Base-by-base conservation (phyloP, 2,113 vertebrate species). In the Bufo bufo region DNA sequence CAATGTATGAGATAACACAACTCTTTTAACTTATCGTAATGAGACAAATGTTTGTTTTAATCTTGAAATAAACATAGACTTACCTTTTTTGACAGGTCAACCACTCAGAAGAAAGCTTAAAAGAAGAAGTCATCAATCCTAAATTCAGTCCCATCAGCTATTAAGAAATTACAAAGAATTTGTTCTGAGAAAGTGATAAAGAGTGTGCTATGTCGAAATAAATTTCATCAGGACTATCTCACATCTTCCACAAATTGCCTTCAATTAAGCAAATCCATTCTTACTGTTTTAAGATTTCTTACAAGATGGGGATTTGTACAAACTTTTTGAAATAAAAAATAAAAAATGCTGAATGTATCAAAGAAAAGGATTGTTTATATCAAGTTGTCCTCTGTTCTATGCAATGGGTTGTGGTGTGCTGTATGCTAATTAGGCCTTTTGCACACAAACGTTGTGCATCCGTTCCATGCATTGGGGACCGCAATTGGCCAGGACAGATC, bases 61-160 rank as follows among this genome's bases (percentile, higher is more conserved):
- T 20, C 43, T 47, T 47, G 6, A 82, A 49, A 2, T 82, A 47
- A 82, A 23, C 43, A 61, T n/a, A n/a, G 49, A 65, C 20, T 43
- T 54, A 66, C 4, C 12, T 10, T 14, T n/a, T 71, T 80, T 58
- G 10, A 54, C 63, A 87, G 85, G 77, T 58, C 77, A 66, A 86
- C 61, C 63, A 63, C 2, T 84, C 19, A 89, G 82, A 58, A 89
- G 87, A 58, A 77, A 89, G 59, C 33, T 78, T 23, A 61, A 13
- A 58, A 83, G 59, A 65, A 77, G 87, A 89, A 89, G 81, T 65
- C 87, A 89, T 78, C n/a, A 77, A 65, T 78, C 81, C 50, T 84
- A 89, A 89, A 78, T 66, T 11, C 58, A 9, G 47, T 2, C 5
- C 10, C 63, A 71, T 17, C 4, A 20, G 72, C 77, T 80, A 23